Percentiles rank a stretch among this genome's conserved stretches.
These are phyloP conservation scores for Varecia variegata DNA, from an alignment of 2,797 vertebrate species.

Conservation along the genomic window DNA sequence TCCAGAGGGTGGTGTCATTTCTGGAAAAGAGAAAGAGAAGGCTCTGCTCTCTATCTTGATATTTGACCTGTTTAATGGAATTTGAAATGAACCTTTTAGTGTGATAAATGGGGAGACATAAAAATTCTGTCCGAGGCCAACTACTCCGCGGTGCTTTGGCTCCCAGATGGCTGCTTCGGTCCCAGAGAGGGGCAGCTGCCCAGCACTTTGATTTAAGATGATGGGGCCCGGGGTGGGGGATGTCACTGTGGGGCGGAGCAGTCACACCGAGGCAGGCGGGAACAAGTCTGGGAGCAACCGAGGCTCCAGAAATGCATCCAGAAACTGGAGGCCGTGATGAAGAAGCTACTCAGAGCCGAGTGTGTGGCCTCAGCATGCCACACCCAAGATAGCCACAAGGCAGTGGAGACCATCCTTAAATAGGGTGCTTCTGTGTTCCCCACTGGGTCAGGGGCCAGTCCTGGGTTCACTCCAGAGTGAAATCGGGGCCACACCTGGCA, in stretches of 20 bases:
- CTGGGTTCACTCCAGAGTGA: not conserved
- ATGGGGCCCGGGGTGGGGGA: not conserved
- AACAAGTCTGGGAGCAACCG: not conserved
- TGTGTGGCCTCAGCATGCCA: not conserved
- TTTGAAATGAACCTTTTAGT: conserved; percentile 49
- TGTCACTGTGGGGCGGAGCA: not conserved
- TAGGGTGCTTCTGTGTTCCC: not conserved
- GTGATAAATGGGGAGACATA: conserved; percentile 53
- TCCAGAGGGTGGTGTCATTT: not conserved
- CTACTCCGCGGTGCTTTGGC: not conserved
- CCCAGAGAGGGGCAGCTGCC: not conserved
- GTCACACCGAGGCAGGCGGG: not conserved
- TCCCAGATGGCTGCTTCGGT: not conserved
- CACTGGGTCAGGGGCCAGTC: not conserved
- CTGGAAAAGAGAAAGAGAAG: not conserved
- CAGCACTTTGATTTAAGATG: conserved; percentile 44
- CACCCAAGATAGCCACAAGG: not conserved
- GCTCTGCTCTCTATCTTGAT: not conserved
- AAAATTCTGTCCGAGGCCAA: not conserved
- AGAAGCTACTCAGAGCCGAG: not conserved
- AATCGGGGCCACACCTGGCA: not conserved
- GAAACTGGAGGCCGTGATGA: not conserved
- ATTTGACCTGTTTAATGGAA: conserved; percentile 45
- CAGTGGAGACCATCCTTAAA: not conserved
- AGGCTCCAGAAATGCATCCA: not conserved